Evolutionary conservation across 2,113 vertebrate species (phyloP), one percentile per base, ranked within the genome.

Genomic region (Parus major): DNA sequence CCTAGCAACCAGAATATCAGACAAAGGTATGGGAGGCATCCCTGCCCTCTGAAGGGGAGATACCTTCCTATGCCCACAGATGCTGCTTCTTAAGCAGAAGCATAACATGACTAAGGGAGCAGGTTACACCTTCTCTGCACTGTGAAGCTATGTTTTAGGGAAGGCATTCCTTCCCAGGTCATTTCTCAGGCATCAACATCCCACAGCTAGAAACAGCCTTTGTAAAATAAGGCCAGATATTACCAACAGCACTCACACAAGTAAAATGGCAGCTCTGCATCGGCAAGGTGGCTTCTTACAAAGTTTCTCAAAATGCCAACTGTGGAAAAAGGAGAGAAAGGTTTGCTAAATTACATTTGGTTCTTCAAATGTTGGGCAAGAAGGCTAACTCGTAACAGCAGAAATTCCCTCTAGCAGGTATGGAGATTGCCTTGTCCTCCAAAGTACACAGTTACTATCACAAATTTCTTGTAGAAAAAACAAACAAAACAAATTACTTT

Each of bases 221-320:
- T 33, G 47, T 41, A 85, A 91, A 90, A 21, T 25, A 73, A 68
- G 63, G 72, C 42, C 65, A 77, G 73, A 15, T 41, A 73, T 70
- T 52, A 84, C 52, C 66, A 95, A 73, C 39, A 77, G 49, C 50
- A 99, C 99, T 99, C 95, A 99, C 99, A 99, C 59, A 99, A 91
- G 96, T 99, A 98, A 95, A 99, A 99, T 7, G 96, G 90, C 68
- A 99, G 95, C 36, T 97, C 92, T 7, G 98, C 97, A 75, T 99
- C 97, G 28, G 98, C 98, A 92, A 99, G 96, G 89, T 99, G 98
- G 91, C 96, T 98, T 95, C 94, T 97, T 68, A 99, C 98, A 49
- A 99, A 99, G 82, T 98, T 91, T 95, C 56, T 98, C 95, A 99
- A 80, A 55, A 94, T 82, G 49, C 98, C 98, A 80, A 99, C 99